A percentile compares a stretch with the other conserved stretches of the same genome.
Conservation (phyloP, 2,113 vertebrate genomes). For the Colinus virginianus region DNA sequence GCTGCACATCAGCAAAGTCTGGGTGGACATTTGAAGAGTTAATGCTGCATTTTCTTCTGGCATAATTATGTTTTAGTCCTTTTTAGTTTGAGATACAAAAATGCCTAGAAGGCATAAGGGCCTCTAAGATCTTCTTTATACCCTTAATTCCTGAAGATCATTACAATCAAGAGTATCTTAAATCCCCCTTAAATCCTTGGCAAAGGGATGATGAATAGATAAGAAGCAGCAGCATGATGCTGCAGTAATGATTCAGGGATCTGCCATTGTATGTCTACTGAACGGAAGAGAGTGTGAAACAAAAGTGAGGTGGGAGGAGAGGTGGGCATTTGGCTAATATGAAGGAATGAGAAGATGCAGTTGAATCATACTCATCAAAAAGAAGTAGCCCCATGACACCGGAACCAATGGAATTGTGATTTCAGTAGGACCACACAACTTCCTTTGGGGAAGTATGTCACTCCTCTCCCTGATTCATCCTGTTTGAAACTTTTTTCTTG, state of each 20-base stretch:
- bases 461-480: neutral
- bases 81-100: slow-evolving; percentile 14
- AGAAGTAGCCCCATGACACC: neutral
- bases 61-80: slow-evolving; percentile 37
- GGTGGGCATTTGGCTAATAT: neutral
- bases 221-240: neutral
- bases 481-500: neutral
- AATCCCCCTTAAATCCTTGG: slow-evolving; percentile 57
- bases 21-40: neutral
- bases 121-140: slow-evolving; percentile 53
- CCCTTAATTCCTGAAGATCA: slow-evolving; percentile 65
- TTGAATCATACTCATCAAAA: slow-evolving; percentile 19
- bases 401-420: neutral
- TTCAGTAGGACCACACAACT: fast-evolving
- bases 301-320: slow-evolving; percentile 23
- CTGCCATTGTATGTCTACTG: neutral
- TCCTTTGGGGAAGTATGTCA: neutral
- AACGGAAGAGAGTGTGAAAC: neutral
- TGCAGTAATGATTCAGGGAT: neutral
- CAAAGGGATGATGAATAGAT: slow-evolving; percentile 56
- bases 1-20: neutral
- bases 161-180: slow-evolving; percentile 59
- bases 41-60: neutral
- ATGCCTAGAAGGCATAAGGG: slow-evolving; percentile 21
- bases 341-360: neutral